phyloP scores from a whole-genome alignment of 2,113 vertebrate genomes.

The Anguilla japonica region DNA sequence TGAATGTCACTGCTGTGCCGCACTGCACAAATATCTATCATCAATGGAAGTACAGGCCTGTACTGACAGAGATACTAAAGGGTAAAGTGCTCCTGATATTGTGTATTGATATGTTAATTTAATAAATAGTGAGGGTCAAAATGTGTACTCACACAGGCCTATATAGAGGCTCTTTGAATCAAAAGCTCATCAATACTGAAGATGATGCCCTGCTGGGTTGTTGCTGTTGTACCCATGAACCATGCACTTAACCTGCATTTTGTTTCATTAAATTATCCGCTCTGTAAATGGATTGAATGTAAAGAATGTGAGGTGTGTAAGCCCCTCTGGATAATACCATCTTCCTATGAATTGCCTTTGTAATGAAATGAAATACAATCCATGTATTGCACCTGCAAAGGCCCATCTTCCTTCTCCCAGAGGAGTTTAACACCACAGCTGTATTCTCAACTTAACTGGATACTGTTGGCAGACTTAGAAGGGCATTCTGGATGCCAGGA shows the following conservation, averaged over 20 bases:
- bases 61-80: neutral
- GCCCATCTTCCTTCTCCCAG: conserved; percentile 28
- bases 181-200: no score
- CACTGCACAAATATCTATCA: neutral
- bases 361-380: conserved; percentile 9
- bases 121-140: neutral
- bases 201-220: no score
- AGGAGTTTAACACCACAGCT: conserved; percentile 41
- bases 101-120: neutral
- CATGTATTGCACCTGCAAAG: conserved; percentile 46
- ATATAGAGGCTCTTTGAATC: neutral
- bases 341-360: no score
- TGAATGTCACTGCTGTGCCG: neutral
- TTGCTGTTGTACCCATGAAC: no score
- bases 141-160: neutral
- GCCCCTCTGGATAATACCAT: no score
- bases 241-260: no score
- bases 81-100: neutral
- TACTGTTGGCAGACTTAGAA: conserved; percentile 40
- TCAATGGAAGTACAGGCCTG: neutral
- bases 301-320: no score
- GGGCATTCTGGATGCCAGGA: conserved; percentile 14
- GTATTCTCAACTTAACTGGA: conserved; percentile 45
- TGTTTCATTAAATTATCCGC: no score
- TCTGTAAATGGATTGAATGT: no score